Evolutionary conservation across 2,797 vertebrate genomes (phyloP).

Genomic region (Oryzias dopingdopingensis): DNA sequence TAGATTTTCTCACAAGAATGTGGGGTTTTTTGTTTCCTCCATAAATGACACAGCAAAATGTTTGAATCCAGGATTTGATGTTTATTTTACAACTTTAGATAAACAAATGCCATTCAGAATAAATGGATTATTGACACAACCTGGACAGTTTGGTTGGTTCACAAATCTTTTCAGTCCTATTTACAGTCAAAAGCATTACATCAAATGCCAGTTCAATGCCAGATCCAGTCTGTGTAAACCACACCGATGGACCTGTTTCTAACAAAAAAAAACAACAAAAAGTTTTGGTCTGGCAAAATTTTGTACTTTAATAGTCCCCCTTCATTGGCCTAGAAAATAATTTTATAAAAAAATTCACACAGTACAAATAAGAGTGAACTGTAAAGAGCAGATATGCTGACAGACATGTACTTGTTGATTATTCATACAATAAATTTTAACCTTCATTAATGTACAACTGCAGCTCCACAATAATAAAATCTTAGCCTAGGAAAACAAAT

Average conservation of each 20-base stretch:
- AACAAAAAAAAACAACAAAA: slow-evolving; percentile 67
- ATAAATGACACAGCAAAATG: slow-evolving; percentile 67
- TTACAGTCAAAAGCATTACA: slow-evolving; percentile 87
- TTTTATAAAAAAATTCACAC: slow-evolving; percentile 96
- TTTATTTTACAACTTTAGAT: slow-evolving; percentile 98
- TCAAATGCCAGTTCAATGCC: slow-evolving; percentile 79
- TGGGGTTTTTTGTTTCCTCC: neutral
- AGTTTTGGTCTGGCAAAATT: slow-evolving; percentile 89
- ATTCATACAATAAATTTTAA: slow-evolving; percentile 88
- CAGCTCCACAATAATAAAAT: slow-evolving; percentile 87
- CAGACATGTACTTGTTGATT: slow-evolving; percentile 89
- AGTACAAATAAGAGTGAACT: slow-evolving; percentile 97
- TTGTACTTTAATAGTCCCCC: slow-evolving; percentile 77
- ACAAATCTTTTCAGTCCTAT: slow-evolving; percentile 78
- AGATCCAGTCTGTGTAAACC: slow-evolving; percentile 90
- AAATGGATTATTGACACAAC: slow-evolving; percentile 93
- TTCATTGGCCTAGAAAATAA: slow-evolving; percentile 95
- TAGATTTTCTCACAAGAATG: too few species aligned
- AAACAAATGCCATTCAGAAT: slow-evolving; percentile 91
- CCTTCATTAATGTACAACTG: slow-evolving; percentile 77
- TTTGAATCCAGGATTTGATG: slow-evolving; percentile 90
- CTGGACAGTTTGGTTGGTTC: slow-evolving; percentile 87
- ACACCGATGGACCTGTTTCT: slow-evolving; percentile 92
- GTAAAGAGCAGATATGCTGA: slow-evolving; percentile 91
- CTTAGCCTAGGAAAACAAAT: slow-evolving; percentile 88